Base-by-base conservation (phyloP, 1,140 invertebrate genomes). In the Ericerus pela region DNA sequence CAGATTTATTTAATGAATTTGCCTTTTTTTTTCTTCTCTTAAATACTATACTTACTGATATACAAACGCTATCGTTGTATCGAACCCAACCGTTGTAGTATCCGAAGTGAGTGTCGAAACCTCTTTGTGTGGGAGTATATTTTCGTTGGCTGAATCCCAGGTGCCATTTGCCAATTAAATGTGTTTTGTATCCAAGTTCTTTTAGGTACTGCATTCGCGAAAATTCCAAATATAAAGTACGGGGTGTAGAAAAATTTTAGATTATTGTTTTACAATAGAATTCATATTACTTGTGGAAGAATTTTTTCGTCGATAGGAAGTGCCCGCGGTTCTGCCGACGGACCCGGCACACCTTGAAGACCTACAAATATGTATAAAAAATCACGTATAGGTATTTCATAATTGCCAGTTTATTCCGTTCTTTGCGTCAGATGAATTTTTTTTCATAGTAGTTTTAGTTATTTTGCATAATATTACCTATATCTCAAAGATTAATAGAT, bases 91-190 rank as follows among this genome's bases (percentile, higher is more conserved):
- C 87, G 51, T 82, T 79, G 75, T 80, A 86, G 65, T 88, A 89
- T 10, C 88, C 88, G 66, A 80, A 88, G 67, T 88, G 84, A 6
- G 78, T 75, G 58, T 90, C 82, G 64, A 92, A 93, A 14, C 88
- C 88, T 14, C 88, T 74, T 22, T 70, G 74, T 0, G 78, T 82
- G 1, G 89, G 88, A 5, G 85, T 81, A 62, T 82, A 87, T 58
- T 79, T 77, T n/a, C 72, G 75, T 22, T 74, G 72, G 55, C 75
- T 77, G 58, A 75, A 81, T 2, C 88, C 88, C 26, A 81, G 65
- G 59, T 82, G 78, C 81, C 81, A 84, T 70, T 85, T 85, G 26
- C 83, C 82, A 33, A 84, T 71, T 16, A 81, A 67, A 66, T 78
- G 76, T 0, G 80, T 82, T 1, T 67, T 67, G 64, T 84, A 85